These are phyloP conservation scores for Capreolus pygargus DNA, from an alignment of 2,113 vertebrate genomes.

Conservation along the genomic window DNA sequence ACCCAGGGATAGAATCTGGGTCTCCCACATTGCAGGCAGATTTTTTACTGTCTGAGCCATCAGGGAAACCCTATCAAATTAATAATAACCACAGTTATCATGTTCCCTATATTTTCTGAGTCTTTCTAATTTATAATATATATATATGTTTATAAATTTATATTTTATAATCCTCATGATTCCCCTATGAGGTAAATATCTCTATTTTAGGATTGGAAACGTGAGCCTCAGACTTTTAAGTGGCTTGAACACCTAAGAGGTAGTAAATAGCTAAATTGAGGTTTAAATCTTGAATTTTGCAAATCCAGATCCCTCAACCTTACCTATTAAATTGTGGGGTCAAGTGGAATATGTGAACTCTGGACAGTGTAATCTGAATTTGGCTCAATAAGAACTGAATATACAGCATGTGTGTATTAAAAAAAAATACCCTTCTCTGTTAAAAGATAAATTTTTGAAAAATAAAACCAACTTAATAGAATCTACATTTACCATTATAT, in stretches of 20 bases:
- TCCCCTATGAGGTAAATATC: neutral
- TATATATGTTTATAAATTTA: neutral
- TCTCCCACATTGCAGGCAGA: neutral
- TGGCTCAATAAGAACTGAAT: neutral
- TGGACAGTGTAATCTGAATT: neutral
- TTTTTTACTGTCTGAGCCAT: neutral
- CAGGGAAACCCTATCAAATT: neutral
- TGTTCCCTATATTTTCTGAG: neutral
- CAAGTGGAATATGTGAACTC: neutral
- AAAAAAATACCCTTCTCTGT: neutral
- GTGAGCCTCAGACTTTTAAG: neutral
- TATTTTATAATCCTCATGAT: neutral
- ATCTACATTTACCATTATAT: neutral
- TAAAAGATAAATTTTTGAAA: neutral
- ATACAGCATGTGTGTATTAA: neutral
- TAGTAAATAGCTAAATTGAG: neutral
- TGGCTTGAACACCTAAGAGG: neutral
- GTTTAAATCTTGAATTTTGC: neutral
- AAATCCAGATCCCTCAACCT: neutral
- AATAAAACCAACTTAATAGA: neutral
- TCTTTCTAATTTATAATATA: neutral
- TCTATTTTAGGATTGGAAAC: neutral
- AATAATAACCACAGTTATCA: neutral
- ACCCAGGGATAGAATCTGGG: neutral
- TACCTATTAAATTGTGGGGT: neutral